Percentiles rank a stretch among this genome's conserved stretches.
These are phyloP conservation scores for Halichondria panicea DNA, from an alignment of 37 sponge, comb jelly and placozoan species.

Conservation along the genomic window DNA sequence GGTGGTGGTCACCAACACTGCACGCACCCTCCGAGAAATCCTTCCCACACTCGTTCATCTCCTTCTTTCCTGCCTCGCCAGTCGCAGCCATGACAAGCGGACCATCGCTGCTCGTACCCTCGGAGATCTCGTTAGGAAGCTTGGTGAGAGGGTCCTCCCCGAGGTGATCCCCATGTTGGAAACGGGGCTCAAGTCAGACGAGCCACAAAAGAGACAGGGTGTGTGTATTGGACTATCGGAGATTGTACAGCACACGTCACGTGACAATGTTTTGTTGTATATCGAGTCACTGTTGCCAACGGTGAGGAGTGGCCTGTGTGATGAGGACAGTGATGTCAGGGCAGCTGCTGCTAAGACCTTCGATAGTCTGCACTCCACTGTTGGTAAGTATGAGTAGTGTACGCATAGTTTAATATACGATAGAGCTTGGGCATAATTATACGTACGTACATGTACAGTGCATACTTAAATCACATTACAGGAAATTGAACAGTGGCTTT, in stretches of 20 bases:
- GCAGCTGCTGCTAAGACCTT: conserved; percentile 95
- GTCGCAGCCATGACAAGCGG: conserved; percentile 80
- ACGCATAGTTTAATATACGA: background rate
- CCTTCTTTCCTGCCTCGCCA: conserved; percentile 82
- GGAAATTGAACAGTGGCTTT: no score
- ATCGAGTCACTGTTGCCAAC: conserved; percentile 82
- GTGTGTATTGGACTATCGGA: conserved; percentile 97
- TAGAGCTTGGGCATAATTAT: background rate
- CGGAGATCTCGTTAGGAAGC: conserved; percentile 94
- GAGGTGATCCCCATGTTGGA: conserved; percentile 97
- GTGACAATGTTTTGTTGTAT: conserved; percentile 76
- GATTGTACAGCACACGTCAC: conserved; percentile 87
- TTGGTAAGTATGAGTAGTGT: conserved; percentile 80
- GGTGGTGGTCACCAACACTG: conserved; percentile 95
- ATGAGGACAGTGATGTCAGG: conserved; percentile 77
- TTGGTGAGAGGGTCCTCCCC: conserved; percentile 93
- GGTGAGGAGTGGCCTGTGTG: conserved; percentile 78
- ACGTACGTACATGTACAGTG: no score
- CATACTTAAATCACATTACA: no score
- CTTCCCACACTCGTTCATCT: conserved; percentile 84
- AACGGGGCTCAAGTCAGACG: conserved; percentile 51
- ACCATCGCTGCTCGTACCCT: conserved; percentile 92
- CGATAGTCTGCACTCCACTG: conserved; percentile 80
- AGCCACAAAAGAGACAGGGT: conserved; percentile 86
- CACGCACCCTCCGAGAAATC: conserved; percentile 92